Evolutionary conservation across 2,888 invertebrate species (phyloP).

Genomic region (Cosmopolites sordidus): DNA sequence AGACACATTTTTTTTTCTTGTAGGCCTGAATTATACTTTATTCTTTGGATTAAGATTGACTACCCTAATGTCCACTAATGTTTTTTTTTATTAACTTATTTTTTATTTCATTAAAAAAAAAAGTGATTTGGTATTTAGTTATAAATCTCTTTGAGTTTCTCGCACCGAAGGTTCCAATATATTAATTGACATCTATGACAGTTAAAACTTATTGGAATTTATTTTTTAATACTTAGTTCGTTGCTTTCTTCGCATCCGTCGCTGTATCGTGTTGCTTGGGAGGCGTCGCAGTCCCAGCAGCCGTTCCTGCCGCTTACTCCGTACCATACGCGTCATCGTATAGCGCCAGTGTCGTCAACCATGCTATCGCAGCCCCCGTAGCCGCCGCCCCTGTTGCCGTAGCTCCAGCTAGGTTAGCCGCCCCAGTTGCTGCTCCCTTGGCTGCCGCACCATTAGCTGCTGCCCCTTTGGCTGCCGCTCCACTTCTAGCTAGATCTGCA

Average conservation of each 20-base stretch:
- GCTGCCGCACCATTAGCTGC: constrained; percentile 24
- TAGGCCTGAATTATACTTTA: too few relatives aligned
- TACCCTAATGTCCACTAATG: too few relatives aligned
- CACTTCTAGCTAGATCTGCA: too few relatives aligned
- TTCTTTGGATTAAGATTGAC: too few relatives aligned
- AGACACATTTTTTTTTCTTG: too few relatives aligned
- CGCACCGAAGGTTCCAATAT: too few relatives aligned
- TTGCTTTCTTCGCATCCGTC: constrained; percentile 29
- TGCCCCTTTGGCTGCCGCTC: constrained; percentile 19
- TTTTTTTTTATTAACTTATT: too few relatives aligned
- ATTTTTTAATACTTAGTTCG: constrained; percentile 28
- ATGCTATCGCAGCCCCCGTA: constrained; percentile 67
- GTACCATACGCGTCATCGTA: constrained; percentile 73
- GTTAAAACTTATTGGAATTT: neutral
- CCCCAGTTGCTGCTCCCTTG: constrained; percentile 33
- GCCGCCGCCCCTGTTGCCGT: constrained; percentile 53
- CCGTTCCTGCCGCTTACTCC: constrained; percentile 55
- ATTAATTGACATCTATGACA: too few relatives aligned
- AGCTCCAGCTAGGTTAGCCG: constrained; percentile 34
- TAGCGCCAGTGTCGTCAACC: constrained; percentile 70
- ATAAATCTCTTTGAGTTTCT: too few relatives aligned
- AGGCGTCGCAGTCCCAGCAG: constrained; percentile 41
- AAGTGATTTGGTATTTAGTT: too few relatives aligned
- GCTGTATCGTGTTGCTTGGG: constrained; percentile 36
- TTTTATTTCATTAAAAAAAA: too few relatives aligned